phyloP scores from a whole-genome alignment of 1,140 invertebrate genomes.

The Brachionus manjavacas region DNA sequence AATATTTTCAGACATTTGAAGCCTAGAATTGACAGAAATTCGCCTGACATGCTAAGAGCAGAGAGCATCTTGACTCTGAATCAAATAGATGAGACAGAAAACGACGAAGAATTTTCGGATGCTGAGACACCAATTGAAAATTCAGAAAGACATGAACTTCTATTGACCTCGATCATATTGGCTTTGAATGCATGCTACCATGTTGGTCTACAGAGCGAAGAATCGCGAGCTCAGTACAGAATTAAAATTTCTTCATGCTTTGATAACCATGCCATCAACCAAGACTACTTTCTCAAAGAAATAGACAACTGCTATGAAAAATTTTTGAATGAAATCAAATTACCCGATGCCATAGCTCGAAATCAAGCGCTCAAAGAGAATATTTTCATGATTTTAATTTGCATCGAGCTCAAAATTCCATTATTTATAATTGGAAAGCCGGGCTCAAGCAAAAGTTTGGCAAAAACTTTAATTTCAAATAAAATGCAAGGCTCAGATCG shows the following conservation, averaged over 20 bases:
- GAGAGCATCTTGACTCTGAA: background rate
- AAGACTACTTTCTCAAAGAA: background rate
- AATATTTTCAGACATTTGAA: background rate
- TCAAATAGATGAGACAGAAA: background rate
- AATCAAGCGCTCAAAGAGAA: constrained; percentile 54
- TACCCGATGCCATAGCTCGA: constrained; percentile 48
- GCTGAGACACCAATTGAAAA: background rate
- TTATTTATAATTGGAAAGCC: constrained; percentile 53
- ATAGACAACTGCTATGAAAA: constrained; percentile 48
- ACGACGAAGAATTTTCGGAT: background rate
- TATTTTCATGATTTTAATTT: constrained; percentile 53
- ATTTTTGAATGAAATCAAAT: constrained; percentile 48
- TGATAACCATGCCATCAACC: background rate
- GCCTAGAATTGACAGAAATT: background rate
- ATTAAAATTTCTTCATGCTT: constrained; percentile 41
- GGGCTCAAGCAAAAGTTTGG: constrained; percentile 52
- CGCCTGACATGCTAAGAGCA: background rate
- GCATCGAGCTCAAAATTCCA: constrained; percentile 50
- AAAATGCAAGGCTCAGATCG: constrained; percentile 50
- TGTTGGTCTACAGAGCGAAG: constrained; percentile 41
- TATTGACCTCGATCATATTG: constrained; percentile 43
- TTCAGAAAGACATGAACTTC: background rate
- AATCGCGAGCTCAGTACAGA: constrained; percentile 43
- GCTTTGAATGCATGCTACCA: constrained; percentile 45
- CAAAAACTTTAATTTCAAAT: constrained; percentile 50